A percentile compares a stretch with the other conserved stretches of the same genome.
These are phyloP conservation scores for Guaruba guarouba DNA, from an alignment of 2,113 vertebrate species.

Conservation along the genomic window DNA sequence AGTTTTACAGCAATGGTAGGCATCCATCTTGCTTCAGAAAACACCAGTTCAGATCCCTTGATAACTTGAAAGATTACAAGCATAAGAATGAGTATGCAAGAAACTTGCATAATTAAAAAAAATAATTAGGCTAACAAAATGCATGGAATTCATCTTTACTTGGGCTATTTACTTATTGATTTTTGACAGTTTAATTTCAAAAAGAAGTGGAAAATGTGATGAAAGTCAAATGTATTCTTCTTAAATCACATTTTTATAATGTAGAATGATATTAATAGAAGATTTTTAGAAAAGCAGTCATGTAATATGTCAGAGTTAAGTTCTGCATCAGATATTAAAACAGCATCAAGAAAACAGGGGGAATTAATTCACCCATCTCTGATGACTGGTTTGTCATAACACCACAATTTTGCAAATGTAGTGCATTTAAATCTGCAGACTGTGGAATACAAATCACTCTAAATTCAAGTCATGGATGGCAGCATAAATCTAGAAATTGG, in stretches of 20 bases:
- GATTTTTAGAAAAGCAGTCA: slow-evolving; percentile 5
- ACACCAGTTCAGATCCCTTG: background rate
- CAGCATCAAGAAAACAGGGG: background rate
- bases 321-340: background rate
- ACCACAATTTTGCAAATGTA: slow-evolving; percentile 1
- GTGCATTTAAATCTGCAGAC: background rate
- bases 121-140: slow-evolving; percentile 21
- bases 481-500: slow-evolving; percentile 17
- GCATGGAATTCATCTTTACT: background rate
- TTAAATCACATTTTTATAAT: background rate
- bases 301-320: background rate
- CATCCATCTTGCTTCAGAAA: slow-evolving; percentile 21
- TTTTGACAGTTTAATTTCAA: background rate
- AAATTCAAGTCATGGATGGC: background rate
- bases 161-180: background rate
- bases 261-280: background rate
- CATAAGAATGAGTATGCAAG: background rate
- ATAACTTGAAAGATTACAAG: slow-evolving; percentile 8
- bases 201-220: background rate
- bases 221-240: background rate
- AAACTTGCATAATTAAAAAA: slow-evolving; percentile 49
- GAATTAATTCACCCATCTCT: background rate
- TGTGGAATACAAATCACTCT: background rate
- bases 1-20: background rate
- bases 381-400: slow-evolving; percentile 21